phyloP scores from a whole-genome alignment of 2,797 vertebrate genomes.

The Muscicapa comitata region DNA sequence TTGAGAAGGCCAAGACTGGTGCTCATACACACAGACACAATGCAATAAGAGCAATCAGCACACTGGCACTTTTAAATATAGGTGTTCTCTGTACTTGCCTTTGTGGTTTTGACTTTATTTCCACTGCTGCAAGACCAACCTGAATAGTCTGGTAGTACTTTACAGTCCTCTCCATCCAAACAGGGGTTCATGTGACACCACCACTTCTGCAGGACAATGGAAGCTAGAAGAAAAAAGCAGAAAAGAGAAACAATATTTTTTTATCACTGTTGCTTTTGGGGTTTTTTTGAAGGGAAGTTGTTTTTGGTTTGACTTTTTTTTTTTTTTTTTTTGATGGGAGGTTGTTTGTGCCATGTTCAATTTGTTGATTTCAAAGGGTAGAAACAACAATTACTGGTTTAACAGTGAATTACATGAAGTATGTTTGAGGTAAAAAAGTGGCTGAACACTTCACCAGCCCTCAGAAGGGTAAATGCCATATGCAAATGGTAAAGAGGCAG shows the following conservation, averaged over 20 bases:
- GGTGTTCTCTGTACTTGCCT: constrained; percentile 70
- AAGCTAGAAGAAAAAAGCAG: constrained; percentile 66
- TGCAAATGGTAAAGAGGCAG: background rate
- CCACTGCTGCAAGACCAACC: constrained; percentile 84
- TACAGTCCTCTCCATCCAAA: constrained; percentile 80
- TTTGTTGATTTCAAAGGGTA: background rate
- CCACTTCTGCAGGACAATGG: constrained; percentile 80
- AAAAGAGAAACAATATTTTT: constrained; percentile 1
- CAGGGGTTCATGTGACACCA: constrained; percentile 84
- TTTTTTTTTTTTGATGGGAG: background rate
- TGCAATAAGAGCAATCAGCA: background rate
- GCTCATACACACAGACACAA: background rate
- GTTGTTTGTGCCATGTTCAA: background rate
- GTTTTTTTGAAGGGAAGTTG: background rate
- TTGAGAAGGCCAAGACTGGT: background rate
- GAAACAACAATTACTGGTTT: background rate
- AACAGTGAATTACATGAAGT: background rate
- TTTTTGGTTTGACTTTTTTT: background rate
- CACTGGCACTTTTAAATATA: background rate
- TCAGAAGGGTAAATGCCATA: background rate
- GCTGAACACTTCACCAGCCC: background rate
- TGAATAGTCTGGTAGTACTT: constrained; percentile 79
- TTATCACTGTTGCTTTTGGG: background rate
- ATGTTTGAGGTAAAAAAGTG: background rate
- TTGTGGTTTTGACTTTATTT: constrained; percentile 84